Percentiles rank a stretch among this genome's conserved stretches.
These are phyloP conservation scores for Drosophila demipolita DNA, from an alignment of 2,888 invertebrate genomes.

Conservation along the genomic window DNA sequence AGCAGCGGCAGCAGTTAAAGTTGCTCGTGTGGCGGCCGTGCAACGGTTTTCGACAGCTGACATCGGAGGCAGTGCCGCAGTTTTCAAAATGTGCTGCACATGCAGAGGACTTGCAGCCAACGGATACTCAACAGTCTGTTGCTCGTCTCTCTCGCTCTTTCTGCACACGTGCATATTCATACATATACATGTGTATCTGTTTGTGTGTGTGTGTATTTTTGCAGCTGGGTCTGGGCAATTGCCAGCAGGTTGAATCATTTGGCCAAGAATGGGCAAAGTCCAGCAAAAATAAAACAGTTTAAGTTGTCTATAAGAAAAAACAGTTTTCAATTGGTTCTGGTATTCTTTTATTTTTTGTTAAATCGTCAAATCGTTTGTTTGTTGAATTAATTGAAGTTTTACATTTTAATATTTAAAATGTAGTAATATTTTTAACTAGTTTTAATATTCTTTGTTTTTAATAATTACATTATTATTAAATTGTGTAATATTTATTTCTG, in stretches of 20 bases:
- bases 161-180: not conserved
- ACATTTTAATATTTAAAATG: too few species aligned
- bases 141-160: constrained; percentile 32
- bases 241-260: constrained; percentile 61
- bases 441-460: too few species aligned
- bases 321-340: not conserved
- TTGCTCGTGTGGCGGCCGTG: constrained; percentile 80
- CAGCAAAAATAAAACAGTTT: not conserved
- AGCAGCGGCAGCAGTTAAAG: constrained; percentile 30
- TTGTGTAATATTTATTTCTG: not conserved
- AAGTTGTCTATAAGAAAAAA: not conserved
- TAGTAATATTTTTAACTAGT: too few species aligned
- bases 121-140: constrained; percentile 36
- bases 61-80: constrained; percentile 63
- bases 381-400: too few species aligned
- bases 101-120: constrained; percentile 47
- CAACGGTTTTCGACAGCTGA: constrained; percentile 75
- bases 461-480: not conserved
- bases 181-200: not conserved
- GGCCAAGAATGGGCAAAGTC: constrained; percentile 25
- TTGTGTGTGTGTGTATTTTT: not conserved
- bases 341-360: too few species aligned
- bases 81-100: constrained; percentile 75
- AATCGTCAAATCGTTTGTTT: too few species aligned
- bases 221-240: constrained; percentile 32